Evolutionary conservation across 2,113 vertebrate species (phyloP).

Genomic region (human): DNA sequence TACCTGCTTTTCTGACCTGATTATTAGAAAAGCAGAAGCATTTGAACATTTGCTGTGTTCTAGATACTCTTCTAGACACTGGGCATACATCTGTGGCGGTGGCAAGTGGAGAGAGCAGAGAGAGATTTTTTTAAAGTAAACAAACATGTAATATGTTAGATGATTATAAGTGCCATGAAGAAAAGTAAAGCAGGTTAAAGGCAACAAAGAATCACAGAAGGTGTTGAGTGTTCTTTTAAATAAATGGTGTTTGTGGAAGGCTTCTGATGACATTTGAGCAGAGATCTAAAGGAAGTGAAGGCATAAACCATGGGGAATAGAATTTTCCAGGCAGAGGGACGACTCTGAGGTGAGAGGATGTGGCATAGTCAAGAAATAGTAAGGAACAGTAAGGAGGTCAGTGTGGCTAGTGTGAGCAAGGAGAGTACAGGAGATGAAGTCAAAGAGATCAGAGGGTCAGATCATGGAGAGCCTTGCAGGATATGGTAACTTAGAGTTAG

Average conservation of each 20-base stretch:
- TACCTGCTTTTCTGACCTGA: not conserved
- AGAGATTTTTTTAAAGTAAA: not conserved
- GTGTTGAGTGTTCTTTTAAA: not conserved
- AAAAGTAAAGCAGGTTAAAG: not conserved
- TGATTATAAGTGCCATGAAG: not conserved
- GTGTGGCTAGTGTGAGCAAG: not conserved
- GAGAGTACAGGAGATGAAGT: not conserved
- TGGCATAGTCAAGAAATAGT: not conserved
- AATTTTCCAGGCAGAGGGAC: not conserved
- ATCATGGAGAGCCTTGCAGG: not conserved
- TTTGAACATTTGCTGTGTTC: not conserved
- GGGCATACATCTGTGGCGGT: not conserved
- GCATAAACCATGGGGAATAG: not conserved
- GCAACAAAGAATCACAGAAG: constrained; percentile 12
- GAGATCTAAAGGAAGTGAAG: not conserved
- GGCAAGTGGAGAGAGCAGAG: not conserved
- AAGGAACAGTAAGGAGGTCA: not conserved
- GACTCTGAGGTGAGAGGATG: not conserved
- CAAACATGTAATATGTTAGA: not conserved
- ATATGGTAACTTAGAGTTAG: not conserved
- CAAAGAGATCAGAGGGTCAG: not conserved
- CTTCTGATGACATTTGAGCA: not conserved
- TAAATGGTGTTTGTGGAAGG: not conserved
- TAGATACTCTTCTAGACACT: not conserved
- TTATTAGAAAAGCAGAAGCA: constrained; percentile 35